Percentiles rank a stretch among this genome's conserved stretches.
phyloP scores from a whole-genome alignment of 1,140 invertebrate genomes.

The Ceratina japonica region DNA sequence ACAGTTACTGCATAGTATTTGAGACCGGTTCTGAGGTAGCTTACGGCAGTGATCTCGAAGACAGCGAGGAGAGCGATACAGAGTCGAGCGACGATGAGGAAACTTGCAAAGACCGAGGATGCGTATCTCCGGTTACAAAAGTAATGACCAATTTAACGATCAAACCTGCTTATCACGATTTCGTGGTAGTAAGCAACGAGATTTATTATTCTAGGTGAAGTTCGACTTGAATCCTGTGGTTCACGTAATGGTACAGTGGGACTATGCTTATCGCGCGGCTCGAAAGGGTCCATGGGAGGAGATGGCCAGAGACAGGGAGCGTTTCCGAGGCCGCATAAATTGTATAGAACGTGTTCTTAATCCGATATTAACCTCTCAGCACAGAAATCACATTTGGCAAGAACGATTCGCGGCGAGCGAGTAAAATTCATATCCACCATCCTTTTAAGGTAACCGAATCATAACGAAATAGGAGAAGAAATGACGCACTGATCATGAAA shows the following conservation, averaged over 20 bases:
- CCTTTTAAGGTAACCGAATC: conserved; percentile 21
- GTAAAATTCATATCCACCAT: conserved; percentile 2
- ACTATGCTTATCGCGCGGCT: conserved; percentile 83
- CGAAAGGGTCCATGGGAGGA: conserved; percentile 84
- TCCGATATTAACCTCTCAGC: conserved; percentile 78
- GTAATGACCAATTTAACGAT: conserved; percentile 21
- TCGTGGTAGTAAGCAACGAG: conserved; percentile 17
- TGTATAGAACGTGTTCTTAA: conserved; percentile 75
- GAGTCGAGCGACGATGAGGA: conserved; percentile 28
- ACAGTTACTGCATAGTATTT: conserved; percentile 75
- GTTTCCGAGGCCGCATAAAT: conserved; percentile 81
- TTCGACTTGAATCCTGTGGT: conserved; percentile 80
- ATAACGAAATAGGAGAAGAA: neutral
- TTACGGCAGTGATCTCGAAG: conserved; percentile 47
- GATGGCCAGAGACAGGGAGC: conserved; percentile 81
- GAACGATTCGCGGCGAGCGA: conserved; percentile 75
- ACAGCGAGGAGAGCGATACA: conserved; percentile 23
- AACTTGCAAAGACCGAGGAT: neutral
- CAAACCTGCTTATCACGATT: neutral
- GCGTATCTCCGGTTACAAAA: conserved; percentile 19
- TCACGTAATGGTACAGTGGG: conserved; percentile 83
- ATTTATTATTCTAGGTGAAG: conserved; percentile 81
- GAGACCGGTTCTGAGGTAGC: conserved; percentile 54
- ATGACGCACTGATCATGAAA: conserved; percentile 11
- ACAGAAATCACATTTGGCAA: conserved; percentile 80